phyloP scores from a whole-genome alignment of 2,113 vertebrate genomes.

The Cephalopholis sonnerati region DNA sequence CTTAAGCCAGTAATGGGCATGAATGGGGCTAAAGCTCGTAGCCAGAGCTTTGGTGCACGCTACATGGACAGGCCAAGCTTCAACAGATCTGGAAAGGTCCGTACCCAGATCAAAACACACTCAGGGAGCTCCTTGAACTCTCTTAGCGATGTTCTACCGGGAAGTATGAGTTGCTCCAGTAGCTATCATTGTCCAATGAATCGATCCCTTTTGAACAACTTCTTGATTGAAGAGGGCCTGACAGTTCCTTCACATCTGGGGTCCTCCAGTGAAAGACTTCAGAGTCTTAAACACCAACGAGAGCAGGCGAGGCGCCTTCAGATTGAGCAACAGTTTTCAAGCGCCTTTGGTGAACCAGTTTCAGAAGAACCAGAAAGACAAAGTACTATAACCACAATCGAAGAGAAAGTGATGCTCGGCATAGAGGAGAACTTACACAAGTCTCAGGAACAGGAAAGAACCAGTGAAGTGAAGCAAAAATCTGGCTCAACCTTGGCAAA shows the following conservation, averaged over 20 bases:
- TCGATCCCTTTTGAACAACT: constrained; percentile 82
- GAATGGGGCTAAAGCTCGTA: constrained; percentile 94
- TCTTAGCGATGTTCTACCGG: constrained; percentile 85
- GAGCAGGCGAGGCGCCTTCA: constrained; percentile 82
- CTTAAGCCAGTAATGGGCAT: constrained; percentile 93
- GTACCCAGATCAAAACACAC: constrained; percentile 94
- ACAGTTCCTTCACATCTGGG: constrained; percentile 69
- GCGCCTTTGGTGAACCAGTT: constrained; percentile 89
- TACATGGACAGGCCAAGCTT: constrained; percentile 87
- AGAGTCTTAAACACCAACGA: constrained; percentile 78
- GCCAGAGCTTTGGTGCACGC: constrained; percentile 91
- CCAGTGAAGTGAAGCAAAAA: constrained; percentile 86
- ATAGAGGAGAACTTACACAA: constrained; percentile 95
- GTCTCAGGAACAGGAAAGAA: constrained; percentile 88
- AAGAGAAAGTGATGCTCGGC: constrained; percentile 96
- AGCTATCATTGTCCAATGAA: constrained; percentile 90
- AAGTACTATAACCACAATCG: constrained; percentile 87
- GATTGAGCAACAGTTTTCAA: constrained; percentile 81
- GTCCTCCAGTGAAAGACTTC: constrained; percentile 79
- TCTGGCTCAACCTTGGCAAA: constrained; percentile 89
- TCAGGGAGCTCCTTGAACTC: constrained; percentile 91
- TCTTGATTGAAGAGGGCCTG: constrained; percentile 80
- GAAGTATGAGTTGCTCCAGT: constrained; percentile 81
- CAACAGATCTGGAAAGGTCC: constrained; percentile 84
- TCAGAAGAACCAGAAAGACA: constrained; percentile 85